phyloP scores from a whole-genome alignment of 2,113 vertebrate species.

The Eolophus roseicapilla region DNA sequence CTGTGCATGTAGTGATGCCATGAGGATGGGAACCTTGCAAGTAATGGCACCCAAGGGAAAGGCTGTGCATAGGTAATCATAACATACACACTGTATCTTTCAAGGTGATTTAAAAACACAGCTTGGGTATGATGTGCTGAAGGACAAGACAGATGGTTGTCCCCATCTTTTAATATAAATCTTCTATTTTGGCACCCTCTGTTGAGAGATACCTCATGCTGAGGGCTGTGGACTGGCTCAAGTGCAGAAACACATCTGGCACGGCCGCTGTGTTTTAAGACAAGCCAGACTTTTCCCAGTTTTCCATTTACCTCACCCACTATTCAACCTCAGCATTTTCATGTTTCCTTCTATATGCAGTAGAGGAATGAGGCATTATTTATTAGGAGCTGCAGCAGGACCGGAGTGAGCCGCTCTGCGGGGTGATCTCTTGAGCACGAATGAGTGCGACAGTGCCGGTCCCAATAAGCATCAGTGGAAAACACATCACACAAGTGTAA shows the following conservation, averaged over 20 bases:
- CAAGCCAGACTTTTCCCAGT: neutral
- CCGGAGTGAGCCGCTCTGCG: neutral
- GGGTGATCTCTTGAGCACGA: neutral
- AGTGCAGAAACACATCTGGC: neutral
- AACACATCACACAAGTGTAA: neutral
- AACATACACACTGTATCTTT: rapidly evolving
- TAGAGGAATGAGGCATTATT: neutral
- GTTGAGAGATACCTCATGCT: rapidly evolving
- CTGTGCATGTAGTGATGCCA: rapidly evolving
- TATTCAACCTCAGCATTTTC: neutral
- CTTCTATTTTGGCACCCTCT: neutral
- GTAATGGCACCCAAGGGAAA: too few relatives aligned
- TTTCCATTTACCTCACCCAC: neutral
- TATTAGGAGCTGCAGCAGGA: neutral
- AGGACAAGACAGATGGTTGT: neutral
- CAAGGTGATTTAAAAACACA: neutral
- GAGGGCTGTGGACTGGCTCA: too few relatives aligned
- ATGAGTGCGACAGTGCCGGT: neutral
- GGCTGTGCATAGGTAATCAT: too few relatives aligned
- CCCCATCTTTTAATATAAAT: neutral
- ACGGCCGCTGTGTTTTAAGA: neutral
- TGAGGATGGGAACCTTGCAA: neutral
- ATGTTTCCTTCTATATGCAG: rapidly evolving
- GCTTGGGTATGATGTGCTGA: neutral
- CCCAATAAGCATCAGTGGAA: neutral